These are phyloP conservation scores for Callipepla californica DNA, from an alignment of 2,113 vertebrate species.

Conservation along the genomic window DNA sequence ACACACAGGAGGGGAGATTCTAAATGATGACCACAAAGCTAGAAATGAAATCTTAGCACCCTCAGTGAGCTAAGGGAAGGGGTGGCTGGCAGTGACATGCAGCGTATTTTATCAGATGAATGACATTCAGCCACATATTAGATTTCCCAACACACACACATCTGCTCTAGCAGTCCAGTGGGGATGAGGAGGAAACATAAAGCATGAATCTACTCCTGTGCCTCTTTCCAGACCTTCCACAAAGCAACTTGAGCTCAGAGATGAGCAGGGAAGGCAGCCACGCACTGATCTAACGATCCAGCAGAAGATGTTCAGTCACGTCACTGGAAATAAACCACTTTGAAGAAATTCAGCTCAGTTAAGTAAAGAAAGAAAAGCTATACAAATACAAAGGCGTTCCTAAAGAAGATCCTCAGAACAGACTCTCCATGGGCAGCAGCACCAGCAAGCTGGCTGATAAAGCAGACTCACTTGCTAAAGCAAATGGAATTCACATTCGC, in stretches of 20 bases:
- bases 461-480: constrained; percentile 25
- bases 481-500: constrained; percentile 60
- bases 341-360: neutral
- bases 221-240: neutral
- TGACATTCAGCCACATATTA: neutral
- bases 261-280: neutral
- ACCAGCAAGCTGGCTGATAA: constrained; percentile 41
- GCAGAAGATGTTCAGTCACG: neutral
- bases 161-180: neutral
- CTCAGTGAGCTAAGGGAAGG: neutral
- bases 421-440: constrained; percentile 25
- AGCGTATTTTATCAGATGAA: neutral
- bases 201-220: neutral
- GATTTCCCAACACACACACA: neutral
- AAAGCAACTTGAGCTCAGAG: neutral
- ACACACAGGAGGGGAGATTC: neutral
- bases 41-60: neutral
- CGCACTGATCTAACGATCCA: neutral
- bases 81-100: neutral
- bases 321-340: constrained; percentile 29
- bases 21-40: neutral
- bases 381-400: constrained; percentile 21
- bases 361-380: neutral
- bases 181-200: neutral
- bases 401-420: neutral